Evolutionary conservation across 2,113 vertebrate genomes (phyloP).

Genomic region (Numenius arquata): DNA sequence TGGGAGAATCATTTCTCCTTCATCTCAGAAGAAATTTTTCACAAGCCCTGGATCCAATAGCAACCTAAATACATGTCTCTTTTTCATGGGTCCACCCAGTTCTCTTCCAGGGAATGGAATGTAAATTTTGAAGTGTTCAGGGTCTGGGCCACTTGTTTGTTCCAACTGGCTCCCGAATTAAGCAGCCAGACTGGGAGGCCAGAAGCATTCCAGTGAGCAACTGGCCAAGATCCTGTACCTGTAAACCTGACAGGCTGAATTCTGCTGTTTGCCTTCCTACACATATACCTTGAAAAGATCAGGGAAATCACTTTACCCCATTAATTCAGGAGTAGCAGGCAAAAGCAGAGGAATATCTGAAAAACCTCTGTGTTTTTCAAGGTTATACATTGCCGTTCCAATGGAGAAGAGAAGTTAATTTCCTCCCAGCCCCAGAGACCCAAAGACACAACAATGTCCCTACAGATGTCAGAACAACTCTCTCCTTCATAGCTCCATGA

Average conservation of each 20-base stretch:
- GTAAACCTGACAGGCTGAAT: not conserved
- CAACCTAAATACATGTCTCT: not conserved
- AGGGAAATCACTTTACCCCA: not conserved
- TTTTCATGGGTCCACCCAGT: not conserved
- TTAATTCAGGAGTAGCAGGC: not conserved
- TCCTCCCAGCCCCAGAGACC: not conserved
- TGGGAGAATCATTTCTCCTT: not conserved
- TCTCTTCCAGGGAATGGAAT: not conserved
- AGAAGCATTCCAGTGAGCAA: not conserved
- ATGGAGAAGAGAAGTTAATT: not conserved
- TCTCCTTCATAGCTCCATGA: not conserved
- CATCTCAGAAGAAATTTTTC: not conserved
- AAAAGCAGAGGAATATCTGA: not conserved
- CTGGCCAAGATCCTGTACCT: not conserved
- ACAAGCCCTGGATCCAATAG: not conserved
- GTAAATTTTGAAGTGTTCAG: not conserved
- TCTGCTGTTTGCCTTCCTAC: not conserved
- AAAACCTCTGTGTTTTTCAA: not conserved
- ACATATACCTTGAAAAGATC: not conserved
- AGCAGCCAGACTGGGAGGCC: not conserved
- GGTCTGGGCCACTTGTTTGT: not conserved
- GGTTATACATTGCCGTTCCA: not conserved
- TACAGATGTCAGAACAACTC: slow-evolving; percentile 8
- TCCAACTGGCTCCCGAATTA: not conserved
- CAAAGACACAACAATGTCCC: not conserved